Evolutionary conservation across 92 coral and sea anemone species (phyloP), one percentile per base, ranked within the genome.

Genomic region (Metridium senile): DNA sequence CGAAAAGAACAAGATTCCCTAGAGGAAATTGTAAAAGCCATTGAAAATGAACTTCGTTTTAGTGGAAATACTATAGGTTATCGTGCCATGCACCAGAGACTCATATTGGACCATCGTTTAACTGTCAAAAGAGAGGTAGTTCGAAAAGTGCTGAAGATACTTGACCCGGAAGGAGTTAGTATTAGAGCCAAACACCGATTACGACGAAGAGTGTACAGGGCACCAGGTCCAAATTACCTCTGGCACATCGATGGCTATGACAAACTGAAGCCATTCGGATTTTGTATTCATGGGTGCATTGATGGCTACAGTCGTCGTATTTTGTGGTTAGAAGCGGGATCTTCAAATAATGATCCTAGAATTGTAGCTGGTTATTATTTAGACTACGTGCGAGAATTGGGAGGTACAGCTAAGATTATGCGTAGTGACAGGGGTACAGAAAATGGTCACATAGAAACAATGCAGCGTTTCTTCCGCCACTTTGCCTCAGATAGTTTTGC

Each of bases 321-420:
- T 53, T 39, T 89, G 84, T 81, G 93, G 93, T 74, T 89, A 26
- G 89, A 84, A 26, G 87, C 84, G 22, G 83, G 68, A 26, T 70
- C 65, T 53, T 74, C 84, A 17, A 84, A 84, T 74, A 70, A 84
- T 72, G 75, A 82, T 62, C 86, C 93, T 21, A 31, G 23, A 47
- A 72, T 82, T 35, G 35, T 82, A 20, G 67, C 62, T 29, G 70
- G 58, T 49, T 84, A 88, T 68, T 88, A 61, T 72, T n/a, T 81
- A 25, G 92, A 83, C 69, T 88, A 84, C 53, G 80, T 88, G 19
- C 33, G 76, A 21, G 81, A 87, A 47, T 28, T 79, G 26, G 82
- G 82, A 1, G 88, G 83, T 27, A 54, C 80, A 11, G 81, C 89
- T 59, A 66, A 79, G 6, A 65, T 78, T 33, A 61, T 72, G 61